phyloP scores from a whole-genome alignment of 2,797 vertebrate species.

The Hippopotamyrus pictus region DNA sequence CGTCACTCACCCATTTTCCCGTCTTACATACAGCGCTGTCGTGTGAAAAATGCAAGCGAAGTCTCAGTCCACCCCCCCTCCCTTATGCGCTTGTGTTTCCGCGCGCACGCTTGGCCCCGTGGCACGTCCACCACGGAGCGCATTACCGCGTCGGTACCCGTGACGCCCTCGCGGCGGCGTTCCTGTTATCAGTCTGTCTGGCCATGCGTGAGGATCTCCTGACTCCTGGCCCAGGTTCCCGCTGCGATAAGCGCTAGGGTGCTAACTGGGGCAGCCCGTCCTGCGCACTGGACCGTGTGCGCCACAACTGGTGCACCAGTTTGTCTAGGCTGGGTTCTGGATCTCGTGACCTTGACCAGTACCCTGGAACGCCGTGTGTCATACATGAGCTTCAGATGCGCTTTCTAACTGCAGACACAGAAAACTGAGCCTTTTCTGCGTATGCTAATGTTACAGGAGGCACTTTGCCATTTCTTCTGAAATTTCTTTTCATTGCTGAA shows the following conservation, averaged over 20 bases:
- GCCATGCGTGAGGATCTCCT: not conserved
- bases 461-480: not conserved
- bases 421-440: not conserved
- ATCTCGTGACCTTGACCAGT: constrained; percentile 3
- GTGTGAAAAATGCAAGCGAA: not conserved
- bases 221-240: not conserved
- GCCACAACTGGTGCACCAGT: constrained; percentile 6
- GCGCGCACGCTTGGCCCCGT: not conserved
- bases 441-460: not conserved
- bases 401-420: not conserved
- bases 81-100: not conserved
- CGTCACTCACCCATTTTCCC: not conserved
- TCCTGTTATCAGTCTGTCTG: constrained; percentile 1
- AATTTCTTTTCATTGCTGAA: not conserved
- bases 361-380: not conserved
- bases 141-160: not conserved
- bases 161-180: not conserved
- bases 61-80: not conserved
- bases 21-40: not conserved
- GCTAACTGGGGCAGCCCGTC: constrained; percentile 8
- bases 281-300: not conserved
- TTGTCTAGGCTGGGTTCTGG: constrained; percentile 4
- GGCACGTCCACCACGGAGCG: not conserved
- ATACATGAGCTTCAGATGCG: not conserved
- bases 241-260: not conserved